Conservation (phyloP, 2,797 vertebrate species). For the Gallinago solitaria region DNA sequence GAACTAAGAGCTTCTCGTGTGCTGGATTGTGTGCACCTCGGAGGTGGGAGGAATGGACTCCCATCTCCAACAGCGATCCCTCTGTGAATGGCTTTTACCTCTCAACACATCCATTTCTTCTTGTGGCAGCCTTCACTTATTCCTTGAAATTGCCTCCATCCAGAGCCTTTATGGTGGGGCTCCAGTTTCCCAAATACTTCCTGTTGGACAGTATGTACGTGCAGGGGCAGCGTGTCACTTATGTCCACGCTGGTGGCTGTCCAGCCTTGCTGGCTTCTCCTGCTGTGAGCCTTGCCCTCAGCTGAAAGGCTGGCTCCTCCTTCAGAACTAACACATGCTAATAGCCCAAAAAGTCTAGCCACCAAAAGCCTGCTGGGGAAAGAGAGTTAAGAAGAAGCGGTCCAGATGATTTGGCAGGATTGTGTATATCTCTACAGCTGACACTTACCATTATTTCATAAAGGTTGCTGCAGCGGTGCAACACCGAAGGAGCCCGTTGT, state of each 20-base stretch:
- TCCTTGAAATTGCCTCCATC: background rate
- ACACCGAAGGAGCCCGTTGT: rapidly evolving
- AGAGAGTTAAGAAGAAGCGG: background rate
- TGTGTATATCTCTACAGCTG: background rate
- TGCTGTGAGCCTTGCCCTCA: background rate
- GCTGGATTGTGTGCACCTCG: background rate
- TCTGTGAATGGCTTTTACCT: background rate
- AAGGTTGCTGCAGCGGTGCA: background rate
- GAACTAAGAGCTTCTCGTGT: background rate
- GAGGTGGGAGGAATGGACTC: background rate
- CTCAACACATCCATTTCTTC: background rate
- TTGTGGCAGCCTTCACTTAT: background rate
- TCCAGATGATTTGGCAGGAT: background rate
- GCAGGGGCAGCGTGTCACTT: background rate
- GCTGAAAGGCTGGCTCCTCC: background rate
- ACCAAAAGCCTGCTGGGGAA: background rate
- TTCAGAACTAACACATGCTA: background rate
- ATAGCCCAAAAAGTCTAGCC: background rate
- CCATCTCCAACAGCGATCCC: background rate
- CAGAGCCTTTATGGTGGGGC: background rate
- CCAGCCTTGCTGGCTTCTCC: background rate
- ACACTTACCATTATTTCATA: background rate
- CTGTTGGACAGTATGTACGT: background rate
- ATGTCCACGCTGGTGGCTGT: background rate
- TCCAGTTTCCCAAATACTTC: background rate